Evolutionary conservation across 2,888 invertebrate genomes (phyloP).

Genomic region (Yponomeuta cagnagella): DNA sequence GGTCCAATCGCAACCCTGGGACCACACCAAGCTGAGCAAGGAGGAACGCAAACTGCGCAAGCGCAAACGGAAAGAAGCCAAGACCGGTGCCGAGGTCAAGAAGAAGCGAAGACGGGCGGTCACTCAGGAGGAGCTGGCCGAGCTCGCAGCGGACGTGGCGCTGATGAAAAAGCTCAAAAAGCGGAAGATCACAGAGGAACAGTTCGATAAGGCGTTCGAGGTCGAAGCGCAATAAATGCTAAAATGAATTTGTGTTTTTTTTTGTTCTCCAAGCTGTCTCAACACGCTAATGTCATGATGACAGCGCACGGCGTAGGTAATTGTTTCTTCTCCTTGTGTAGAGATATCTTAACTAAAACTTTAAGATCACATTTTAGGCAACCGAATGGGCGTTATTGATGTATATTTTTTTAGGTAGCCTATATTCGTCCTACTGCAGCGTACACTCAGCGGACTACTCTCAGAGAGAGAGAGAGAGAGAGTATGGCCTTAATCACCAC

Average conservation of each 20-base stretch:
- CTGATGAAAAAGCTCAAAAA: constrained; percentile 91
- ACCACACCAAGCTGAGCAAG: constrained; percentile 83
- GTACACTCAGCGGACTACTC: no score
- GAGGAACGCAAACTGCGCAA: constrained; percentile 78
- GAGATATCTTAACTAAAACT: no score
- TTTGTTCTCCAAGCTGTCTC: not conserved
- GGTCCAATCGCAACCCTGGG: constrained; percentile 83
- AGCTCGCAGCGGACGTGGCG: constrained; percentile 86
- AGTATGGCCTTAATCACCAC: no score
- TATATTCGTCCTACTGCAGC: no score
- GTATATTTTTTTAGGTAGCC: no score
- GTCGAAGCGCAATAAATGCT: constrained; percentile 54
- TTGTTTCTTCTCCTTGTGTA: no score
- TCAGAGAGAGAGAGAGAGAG: no score
- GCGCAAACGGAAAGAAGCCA: constrained; percentile 77
- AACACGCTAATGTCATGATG: no score
- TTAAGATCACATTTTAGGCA: no score
- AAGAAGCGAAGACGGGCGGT: constrained; percentile 51
- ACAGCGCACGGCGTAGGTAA: no score
- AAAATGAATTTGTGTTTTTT: not conserved
- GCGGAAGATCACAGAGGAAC: constrained; percentile 83
- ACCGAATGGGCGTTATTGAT: no score
- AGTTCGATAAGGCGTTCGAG: constrained; percentile 80
- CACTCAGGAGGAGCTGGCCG: constrained; percentile 83
- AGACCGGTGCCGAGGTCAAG: constrained; percentile 65